These are phyloP conservation scores for Lycia hirtaria DNA, from an alignment of 2,888 invertebrate genomes.

Conservation along the genomic window DNA sequence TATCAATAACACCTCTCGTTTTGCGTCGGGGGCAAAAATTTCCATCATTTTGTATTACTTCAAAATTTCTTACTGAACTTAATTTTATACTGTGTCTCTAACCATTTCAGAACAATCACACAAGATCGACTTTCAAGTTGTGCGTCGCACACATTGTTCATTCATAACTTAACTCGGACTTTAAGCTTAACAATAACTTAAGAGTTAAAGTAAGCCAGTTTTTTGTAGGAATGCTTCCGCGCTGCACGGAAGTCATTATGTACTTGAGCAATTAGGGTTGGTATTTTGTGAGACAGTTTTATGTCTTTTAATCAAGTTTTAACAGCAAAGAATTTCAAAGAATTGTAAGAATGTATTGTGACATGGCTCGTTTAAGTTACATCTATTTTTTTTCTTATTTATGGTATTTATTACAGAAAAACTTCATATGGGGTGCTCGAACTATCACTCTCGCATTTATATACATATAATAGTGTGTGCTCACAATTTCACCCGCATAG, in stretches of 20 bases:
- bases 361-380: background rate
- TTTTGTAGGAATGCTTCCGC: conserved; percentile 8
- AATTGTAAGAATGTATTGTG: background rate
- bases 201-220: background rate
- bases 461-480: too few species aligned
- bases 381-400: too few species aligned
- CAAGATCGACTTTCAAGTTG: conserved; percentile 48
- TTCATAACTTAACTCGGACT: conserved; percentile 30
- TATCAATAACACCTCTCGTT: too few species aligned
- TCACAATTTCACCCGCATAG: too few species aligned
- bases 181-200: conserved; percentile 21
- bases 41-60: too few species aligned
- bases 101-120: conserved; percentile 29
- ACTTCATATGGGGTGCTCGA: too few species aligned
- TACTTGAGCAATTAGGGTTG: conserved; percentile 12
- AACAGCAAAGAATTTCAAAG: conserved; percentile 1
- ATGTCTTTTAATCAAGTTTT: conserved; percentile 7
- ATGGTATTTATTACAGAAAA: too few species aligned
- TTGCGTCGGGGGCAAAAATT: too few species aligned
- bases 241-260: conserved; percentile 29
- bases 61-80: conserved; percentile 1
- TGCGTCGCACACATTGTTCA: conserved; percentile 40
- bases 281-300: conserved; percentile 12
- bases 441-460: too few species aligned
- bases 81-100: conserved; percentile 14